Conservation (phyloP, 2,797 vertebrate species). For the Ctenosaura bakeri region DNA sequence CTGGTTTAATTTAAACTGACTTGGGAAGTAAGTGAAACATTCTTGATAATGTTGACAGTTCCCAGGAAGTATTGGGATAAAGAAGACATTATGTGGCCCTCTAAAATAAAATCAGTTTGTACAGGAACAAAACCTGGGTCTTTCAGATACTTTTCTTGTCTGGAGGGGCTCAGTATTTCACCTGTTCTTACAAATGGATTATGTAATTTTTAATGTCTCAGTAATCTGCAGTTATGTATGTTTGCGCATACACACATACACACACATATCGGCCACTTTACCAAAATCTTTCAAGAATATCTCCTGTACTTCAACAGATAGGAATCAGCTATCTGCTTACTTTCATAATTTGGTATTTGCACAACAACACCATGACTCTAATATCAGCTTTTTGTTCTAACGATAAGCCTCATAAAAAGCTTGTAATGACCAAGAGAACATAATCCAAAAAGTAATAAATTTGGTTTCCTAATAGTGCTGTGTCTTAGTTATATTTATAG, state of each 20-base stretch:
- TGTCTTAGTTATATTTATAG: neutral
- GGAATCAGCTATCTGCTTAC: neutral
- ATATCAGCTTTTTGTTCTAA: neutral
- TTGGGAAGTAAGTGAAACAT: too few species aligned
- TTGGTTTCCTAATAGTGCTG: neutral
- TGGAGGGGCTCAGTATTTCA: neutral
- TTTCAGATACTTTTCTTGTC: too few species aligned
- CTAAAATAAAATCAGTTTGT: too few species aligned
- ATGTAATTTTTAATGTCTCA: neutral
- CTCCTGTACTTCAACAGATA: neutral
- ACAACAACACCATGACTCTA: neutral
- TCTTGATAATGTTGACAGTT: too few species aligned
- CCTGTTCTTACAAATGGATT: neutral
- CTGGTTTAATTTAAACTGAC: too few species aligned
- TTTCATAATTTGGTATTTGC: neutral
- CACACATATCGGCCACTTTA: neutral
- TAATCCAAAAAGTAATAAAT: neutral
- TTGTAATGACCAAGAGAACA: neutral
- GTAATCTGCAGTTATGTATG: neutral
- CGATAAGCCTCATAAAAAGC: neutral
- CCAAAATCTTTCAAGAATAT: neutral
- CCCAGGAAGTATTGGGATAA: too few species aligned
- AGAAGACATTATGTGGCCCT: too few species aligned
- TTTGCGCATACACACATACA: too few species aligned
- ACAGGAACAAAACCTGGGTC: too few species aligned